phyloP scores from a whole-genome alignment of 2,113 vertebrate species.

The Origma solitaria region DNA sequence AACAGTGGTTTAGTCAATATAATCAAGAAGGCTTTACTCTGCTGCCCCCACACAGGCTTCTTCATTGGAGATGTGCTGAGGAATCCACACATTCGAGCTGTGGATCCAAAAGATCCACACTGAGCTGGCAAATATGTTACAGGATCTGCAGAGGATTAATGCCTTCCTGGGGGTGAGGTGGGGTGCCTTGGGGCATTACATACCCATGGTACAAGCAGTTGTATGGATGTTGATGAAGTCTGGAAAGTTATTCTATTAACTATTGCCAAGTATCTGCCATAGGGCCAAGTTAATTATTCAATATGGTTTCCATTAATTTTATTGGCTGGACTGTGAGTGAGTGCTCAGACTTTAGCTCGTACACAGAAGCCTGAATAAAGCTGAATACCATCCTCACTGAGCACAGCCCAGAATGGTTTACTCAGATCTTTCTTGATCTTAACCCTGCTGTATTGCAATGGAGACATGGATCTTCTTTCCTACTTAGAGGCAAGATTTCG shows the following conservation, averaged over 20 bases:
- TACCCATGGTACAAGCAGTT: background rate
- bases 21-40: background rate
- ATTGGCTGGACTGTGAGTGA: background rate
- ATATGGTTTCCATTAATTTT: background rate
- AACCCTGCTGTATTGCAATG: background rate
- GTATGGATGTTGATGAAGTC: background rate
- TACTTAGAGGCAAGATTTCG: background rate
- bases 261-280: background rate
- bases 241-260: background rate
- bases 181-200: background rate
- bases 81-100: background rate
- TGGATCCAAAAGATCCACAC: background rate
- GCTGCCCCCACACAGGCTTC: background rate
- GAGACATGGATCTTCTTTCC: background rate
- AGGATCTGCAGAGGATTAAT: background rate
- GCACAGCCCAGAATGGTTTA: background rate
- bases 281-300: background rate
- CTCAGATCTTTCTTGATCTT: background rate
- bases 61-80: background rate
- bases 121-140: background rate
- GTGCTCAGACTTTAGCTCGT: background rate
- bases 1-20: background rate
- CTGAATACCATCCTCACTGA: background rate
- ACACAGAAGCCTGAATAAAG: background rate
- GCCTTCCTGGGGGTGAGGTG: background rate